Base-by-base conservation (phyloP, 2,888 invertebrate genomes). In the Pyrocoelia pectoralis region DNA sequence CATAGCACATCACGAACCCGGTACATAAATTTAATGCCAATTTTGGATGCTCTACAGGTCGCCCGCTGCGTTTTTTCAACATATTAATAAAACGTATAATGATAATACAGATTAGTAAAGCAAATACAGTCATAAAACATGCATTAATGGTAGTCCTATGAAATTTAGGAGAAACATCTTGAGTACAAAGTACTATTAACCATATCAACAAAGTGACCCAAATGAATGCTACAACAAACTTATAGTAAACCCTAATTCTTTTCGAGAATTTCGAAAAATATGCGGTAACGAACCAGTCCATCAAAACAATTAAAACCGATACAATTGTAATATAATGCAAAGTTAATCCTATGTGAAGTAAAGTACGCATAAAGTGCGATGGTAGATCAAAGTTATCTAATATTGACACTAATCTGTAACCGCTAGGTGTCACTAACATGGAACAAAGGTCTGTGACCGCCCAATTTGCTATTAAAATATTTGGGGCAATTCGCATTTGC, bases 401-500 rank as follows among this genome's bases (percentile, higher is more conserved):
- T 12, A 55, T 38, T 8, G 58, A 55, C 15, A 64, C 24, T 10
- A 64, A 50, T 56, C 63, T 48, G 14, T 59, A 59, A 1, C 29
- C 46, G 13, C 54, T 60, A 2, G 60, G 59, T 1, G 52, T 40
- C 2, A 61, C 38, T 12, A 53, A 4, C 28, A 65, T 51, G 1
- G 38, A 46, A 4, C 17, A 50, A 1, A 46, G 13, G 13, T 65
- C 46, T 4, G 49, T 38, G 6, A 65, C 38, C 3, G 65, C 65
- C 65, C 65, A 65, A 15, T 61, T 61, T 8, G 50, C 57, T 10
- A 65, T 57, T 10, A 54, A 56, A 10, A 61, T 54, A 8, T 65
- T 61, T 1, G 57, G 13, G 13, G 52, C 38, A 8, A 33, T 54
- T 2, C 46, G 40, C 54, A 65, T 41, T n/a, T 50, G 33, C 50